Evolutionary conservation across 2,797 vertebrate genomes (phyloP).

Genomic region (Melopsittacus undulatus): DNA sequence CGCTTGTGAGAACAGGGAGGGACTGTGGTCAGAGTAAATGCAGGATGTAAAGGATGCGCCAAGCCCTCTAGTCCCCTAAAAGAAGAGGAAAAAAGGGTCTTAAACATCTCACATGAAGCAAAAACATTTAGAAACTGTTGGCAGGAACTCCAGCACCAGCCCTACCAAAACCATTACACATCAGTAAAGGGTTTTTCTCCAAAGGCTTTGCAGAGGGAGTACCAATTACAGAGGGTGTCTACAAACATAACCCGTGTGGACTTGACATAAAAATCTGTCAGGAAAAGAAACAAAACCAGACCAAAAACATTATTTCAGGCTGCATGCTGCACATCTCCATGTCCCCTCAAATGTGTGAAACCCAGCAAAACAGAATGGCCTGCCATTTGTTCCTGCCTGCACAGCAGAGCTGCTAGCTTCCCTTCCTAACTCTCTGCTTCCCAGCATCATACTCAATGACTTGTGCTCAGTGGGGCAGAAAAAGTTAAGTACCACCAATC

Average conservation of each 20-base stretch:
- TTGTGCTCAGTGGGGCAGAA: not conserved
- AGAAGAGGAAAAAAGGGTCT: constrained; percentile 3
- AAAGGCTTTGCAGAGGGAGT: not conserved
- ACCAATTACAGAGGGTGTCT: not conserved
- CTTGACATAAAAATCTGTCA: not conserved
- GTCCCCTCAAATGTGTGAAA: not conserved
- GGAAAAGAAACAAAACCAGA: not conserved
- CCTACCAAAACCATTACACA: not conserved
- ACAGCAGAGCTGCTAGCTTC: not conserved
- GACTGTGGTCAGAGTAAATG: constrained; percentile 60
- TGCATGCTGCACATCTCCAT: not conserved
- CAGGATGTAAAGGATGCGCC: constrained; percentile 60
- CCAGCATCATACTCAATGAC: not conserved
- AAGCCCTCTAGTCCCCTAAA: constrained; percentile 59
- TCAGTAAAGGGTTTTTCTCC: not conserved
- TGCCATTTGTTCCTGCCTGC: not conserved
- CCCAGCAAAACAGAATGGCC: not conserved
- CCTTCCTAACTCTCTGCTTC: not conserved
- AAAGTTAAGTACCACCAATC: not conserved
- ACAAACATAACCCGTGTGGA: not conserved
- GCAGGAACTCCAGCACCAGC: not conserved
- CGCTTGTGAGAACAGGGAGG: constrained; percentile 37
- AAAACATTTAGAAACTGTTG: not conserved
- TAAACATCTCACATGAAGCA: not conserved
- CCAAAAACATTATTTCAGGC: not conserved